Percentiles rank a stretch among this genome's conserved stretches.
Conservation (phyloP, 1,140 invertebrate species). For the Lasaia peninsularis region DNA sequence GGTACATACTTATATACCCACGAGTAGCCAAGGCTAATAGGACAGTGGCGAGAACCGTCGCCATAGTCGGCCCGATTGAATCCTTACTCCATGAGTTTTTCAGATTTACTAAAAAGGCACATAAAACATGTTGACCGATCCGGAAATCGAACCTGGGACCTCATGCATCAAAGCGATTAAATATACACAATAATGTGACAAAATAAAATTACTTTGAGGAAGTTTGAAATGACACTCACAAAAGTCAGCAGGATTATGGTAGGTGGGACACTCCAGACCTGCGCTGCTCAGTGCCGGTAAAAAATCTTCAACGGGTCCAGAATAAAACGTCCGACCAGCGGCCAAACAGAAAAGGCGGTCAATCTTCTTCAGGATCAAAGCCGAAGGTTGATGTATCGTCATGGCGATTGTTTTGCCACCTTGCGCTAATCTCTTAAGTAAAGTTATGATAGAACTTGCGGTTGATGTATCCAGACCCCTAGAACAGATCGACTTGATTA, state of each 20-base stretch:
- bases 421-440: not conserved
- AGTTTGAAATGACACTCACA: not conserved
- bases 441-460: not conserved
- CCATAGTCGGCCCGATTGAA: too few species aligned
- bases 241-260: slow-evolving; percentile 12
- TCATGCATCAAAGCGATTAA: too few species aligned
- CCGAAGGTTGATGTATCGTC: slow-evolving; percentile 6
- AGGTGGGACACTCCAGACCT: not conserved
- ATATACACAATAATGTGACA: too few species aligned
- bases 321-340: not conserved
- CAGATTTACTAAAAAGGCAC: too few species aligned
- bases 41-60: too few species aligned
- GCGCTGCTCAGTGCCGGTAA: not conserved
- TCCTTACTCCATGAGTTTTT: too few species aligned
- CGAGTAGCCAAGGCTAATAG: too few species aligned
- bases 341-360: not conserved
- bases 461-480: slow-evolving; percentile 3
- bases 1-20: too few species aligned
- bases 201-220: too few species aligned
- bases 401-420: not conserved
- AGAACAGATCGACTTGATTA: not conserved
- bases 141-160: too few species aligned
- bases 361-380: slow-evolving; percentile 2
- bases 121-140: too few species aligned
- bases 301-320: not conserved